Conservation (phyloP, 2,113 vertebrate genomes). For the Leucosticte australis region DNA sequence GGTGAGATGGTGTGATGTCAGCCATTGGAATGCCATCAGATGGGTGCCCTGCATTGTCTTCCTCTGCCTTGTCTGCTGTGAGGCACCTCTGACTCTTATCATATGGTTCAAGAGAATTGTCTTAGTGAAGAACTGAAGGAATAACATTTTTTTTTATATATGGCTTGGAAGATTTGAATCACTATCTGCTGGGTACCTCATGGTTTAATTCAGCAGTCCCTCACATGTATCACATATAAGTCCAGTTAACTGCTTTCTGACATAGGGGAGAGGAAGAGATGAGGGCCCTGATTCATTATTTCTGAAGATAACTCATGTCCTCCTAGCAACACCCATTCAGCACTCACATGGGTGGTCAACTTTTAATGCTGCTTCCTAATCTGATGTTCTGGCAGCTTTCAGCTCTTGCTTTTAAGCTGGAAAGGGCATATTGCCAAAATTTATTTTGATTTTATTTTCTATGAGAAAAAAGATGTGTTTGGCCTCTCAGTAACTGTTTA, state of each 20-base stretch:
- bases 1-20: slow-evolving; percentile 30
- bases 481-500: background rate
- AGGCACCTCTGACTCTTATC: slow-evolving; percentile 58
- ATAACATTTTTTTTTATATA: background rate
- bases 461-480: background rate
- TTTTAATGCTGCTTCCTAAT: background rate
- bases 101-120: slow-evolving; percentile 74
- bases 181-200: background rate
- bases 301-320: background rate
- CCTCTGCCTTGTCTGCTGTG: background rate
- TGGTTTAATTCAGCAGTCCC: background rate
- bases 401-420: background rate
- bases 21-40: slow-evolving; percentile 58
- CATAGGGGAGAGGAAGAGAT: background rate
- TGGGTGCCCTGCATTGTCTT: background rate
- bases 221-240: background rate
- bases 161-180: background rate
- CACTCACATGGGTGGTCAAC: background rate
- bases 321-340: background rate
- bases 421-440: background rate
- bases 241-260: background rate
- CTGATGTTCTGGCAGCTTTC: background rate
- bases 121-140: slow-evolving; percentile 81
- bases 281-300: background rate
- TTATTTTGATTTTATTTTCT: background rate